Base-by-base conservation (phyloP, 1,140 invertebrate genomes). In the Trissolcus basalis region DNA sequence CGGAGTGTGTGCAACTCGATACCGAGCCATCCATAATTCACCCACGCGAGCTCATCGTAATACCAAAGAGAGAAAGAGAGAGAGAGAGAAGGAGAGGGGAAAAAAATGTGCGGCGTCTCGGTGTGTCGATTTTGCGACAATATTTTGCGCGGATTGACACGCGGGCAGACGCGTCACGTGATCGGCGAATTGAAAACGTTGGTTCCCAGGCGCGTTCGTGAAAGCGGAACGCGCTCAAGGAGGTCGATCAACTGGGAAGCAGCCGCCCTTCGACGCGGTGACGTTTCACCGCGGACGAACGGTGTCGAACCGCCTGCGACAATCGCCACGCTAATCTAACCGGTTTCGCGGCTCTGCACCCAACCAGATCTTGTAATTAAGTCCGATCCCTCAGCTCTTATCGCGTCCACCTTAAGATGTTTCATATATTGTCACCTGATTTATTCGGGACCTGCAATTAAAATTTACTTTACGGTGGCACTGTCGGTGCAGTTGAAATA, bases 1-100 rank as follows among this genome's bases (percentile, higher is more conserved):
- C 67, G 33, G 53, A 67, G 19, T 3, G 19, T 63, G 45, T 65
- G 79, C 72, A 78, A 80, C 71, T 74, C 70, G 79, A 80, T 80
- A 80, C 19, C 76, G 58, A 64, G 70, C 47, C 60, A 71, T 77
- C 67, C 53, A 70, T 63, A 74, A 70, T 70, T 71, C 74, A 68
- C 77, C 74, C 67, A 80, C 75, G 51, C 68, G 61, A 41, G 10
- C 43, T 47, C 64, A 36, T 50, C 48, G 60, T 0, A 35, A 59
- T 59, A 33, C 14, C 56, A 13, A 36, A 10, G 5, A 9, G 36
- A 9, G n/a, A 39, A 39, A 11, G 9, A n/a, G 36, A 3, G n/a
- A 39, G 36, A 11, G 9, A 39, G 36, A 12, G 13, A 15, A 12
- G 69, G 35, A 56, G 36, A 36, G n/a, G 33, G n/a, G 14, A 13